Evolutionary conservation across 92 coral and sea anemone genomes (phyloP), one percentile per base, ranked within the genome.

Genomic region (Pocillopora meandrina): DNA sequence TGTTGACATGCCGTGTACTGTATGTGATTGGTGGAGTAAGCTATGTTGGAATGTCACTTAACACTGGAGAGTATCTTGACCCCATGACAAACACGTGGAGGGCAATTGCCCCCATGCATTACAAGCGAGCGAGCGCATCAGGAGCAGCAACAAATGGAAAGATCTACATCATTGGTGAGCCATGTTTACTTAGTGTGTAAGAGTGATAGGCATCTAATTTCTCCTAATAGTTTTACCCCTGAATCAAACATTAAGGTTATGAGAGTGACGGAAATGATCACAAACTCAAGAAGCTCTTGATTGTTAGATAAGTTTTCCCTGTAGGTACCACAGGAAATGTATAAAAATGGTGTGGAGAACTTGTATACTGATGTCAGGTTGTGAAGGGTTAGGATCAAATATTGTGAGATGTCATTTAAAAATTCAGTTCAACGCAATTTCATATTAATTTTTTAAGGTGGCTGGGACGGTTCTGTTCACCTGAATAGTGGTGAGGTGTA

Each of bases 61-160:
- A 90, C 71, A 91, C 94, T 60, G 96, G 95, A 2, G 99, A 96
- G 83, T 90, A 90, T 77, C 93, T 94, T 76, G 97, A 97, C 72
- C 97, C 98, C 31, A 82, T 84, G 78, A 90, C 97, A 21, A 92
- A 91, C 84, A 92, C 97, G 10, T 96, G 99, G 99, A 87, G 84
- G 59, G 77, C 94, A 56, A 90, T 96, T 12, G 86, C 94, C 11
- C 92, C 98, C 16, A 89, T 96, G 95, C 87, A 75, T 20, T 91
- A 93, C 64, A 93, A 93, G 55, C 90, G 99, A 65, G 99, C 99
- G 11, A 96, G 99, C 89, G 99, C 99, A n/a, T 96, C 98, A 86
- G 99, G 99, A 9, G 96, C 99, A 34, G 95, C 90, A 59, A 87
- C 93, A 75, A 94, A 94, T 91, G 98, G 98, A n/a, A 96, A 96